phyloP scores from a whole-genome alignment of 2,113 vertebrate species.

The Sapajus apella region DNA sequence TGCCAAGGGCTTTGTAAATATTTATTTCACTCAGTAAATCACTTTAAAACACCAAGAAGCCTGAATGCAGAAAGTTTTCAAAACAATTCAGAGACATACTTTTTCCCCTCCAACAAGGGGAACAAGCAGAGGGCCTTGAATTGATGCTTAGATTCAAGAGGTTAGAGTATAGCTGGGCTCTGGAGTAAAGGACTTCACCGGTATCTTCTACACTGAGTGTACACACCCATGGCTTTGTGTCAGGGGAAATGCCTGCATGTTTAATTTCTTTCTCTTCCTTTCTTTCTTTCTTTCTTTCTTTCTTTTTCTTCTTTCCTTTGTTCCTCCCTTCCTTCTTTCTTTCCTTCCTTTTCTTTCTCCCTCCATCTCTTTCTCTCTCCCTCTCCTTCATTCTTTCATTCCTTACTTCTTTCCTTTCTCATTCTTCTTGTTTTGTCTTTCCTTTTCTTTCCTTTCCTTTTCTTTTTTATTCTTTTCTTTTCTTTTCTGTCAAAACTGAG shows the following conservation, averaged over 20 bases:
- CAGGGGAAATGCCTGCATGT: neutral
- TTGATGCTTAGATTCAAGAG: neutral
- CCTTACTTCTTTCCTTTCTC: too few species aligned
- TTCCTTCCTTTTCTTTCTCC: too few species aligned
- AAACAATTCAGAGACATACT: neutral
- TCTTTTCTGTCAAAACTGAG: too few species aligned
- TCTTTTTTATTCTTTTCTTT: fast-evolving
- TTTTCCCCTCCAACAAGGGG: neutral
- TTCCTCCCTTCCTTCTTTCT: too few species aligned
- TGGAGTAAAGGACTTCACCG: neutral
- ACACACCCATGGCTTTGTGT: neutral
- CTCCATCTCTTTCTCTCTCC: fast-evolving
- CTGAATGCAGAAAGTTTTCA: neutral
- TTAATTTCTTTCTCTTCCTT: neutral
- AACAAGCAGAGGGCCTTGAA: neutral
- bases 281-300: too few species aligned
- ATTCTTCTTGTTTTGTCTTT: too few species aligned
- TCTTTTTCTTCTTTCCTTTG: too few species aligned
- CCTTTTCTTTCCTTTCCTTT: too few species aligned
- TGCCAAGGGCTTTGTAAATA: neutral
- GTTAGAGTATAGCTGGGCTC: neutral
- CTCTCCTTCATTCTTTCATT: fast-evolving
- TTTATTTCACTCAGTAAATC: neutral
- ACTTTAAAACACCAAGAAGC: conserved; percentile 8
- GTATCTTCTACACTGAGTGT: neutral